Percentiles rank a stretch among this genome's conserved stretches.
Conservation (phyloP, 2,797 vertebrate genomes). For the Syngnathus rostellatus region DNA sequence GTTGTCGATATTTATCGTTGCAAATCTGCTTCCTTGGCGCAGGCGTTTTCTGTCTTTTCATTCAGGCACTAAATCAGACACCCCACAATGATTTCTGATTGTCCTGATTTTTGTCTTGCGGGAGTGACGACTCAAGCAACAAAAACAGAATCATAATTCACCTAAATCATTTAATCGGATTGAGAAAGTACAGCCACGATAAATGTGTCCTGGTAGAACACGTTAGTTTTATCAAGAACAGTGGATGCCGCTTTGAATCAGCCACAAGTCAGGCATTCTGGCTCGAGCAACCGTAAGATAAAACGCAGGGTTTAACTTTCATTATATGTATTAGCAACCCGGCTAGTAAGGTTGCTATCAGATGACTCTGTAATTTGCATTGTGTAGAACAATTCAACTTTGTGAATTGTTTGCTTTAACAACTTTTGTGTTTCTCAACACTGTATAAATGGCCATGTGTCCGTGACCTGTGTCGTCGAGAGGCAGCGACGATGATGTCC, state of each 20-base stretch:
- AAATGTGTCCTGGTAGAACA: not conserved
- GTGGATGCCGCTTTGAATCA: not conserved
- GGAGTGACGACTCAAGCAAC: not conserved
- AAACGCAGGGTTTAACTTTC: slow-evolving; percentile 10
- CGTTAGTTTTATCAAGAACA: not conserved
- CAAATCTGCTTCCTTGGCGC: slow-evolving; percentile 15
- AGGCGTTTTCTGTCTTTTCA: slow-evolving; percentile 39
- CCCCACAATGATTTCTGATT: not conserved
- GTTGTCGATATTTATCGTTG: slow-evolving; percentile 1
- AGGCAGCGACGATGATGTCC: slow-evolving; percentile 48
- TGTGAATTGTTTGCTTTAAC: not conserved
- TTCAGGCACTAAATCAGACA: slow-evolving; percentile 55
- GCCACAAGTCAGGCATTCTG: not conserved
- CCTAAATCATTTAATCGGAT: not conserved
- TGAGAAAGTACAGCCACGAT: not conserved
- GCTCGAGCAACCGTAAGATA: slow-evolving; percentile 16
- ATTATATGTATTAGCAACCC: not conserved
- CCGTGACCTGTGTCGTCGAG: not conserved
- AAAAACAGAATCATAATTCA: no score
- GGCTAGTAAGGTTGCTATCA: slow-evolving; percentile 2
- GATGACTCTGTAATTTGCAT: not conserved
- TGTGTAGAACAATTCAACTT: not conserved
- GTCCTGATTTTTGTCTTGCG: not conserved
- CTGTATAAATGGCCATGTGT: not conserved
- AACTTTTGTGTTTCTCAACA: not conserved